Base-by-base conservation (phyloP, 2,113 vertebrate genomes). In the Gymnarchus niloticus region DNA sequence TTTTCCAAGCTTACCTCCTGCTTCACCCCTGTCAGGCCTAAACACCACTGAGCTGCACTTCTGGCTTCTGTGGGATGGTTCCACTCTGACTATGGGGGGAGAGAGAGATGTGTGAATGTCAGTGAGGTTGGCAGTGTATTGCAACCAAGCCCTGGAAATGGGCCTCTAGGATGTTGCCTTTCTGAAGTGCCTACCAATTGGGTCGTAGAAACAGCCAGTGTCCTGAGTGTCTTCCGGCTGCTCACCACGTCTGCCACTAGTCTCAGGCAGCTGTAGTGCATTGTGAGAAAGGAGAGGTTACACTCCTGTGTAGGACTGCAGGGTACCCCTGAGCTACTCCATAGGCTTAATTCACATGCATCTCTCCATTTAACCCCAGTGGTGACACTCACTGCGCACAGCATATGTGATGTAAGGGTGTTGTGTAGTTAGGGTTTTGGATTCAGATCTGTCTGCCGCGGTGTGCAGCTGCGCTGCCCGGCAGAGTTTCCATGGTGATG, bases 401-500 rank as follows among this genome's bases (percentile, higher is more conserved):
- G n/a, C n/a, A n/a, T n/a, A n/a, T n/a, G n/a, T n/a, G n/a, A n/a
- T n/a, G n/a, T n/a, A n/a, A n/a, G n/a, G n/a, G n/a, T n/a, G n/a
- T n/a, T n/a, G n/a, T n/a, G n/a, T n/a, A n/a, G n/a, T n/a, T n/a
- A n/a, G n/a, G n/a, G n/a, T n/a, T n/a, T n/a, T n/a, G n/a, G n/a
- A n/a, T n/a, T n/a, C n/a, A n/a, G n/a, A n/a, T n/a, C n/a, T n/a
- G 81, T 33, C 49, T 25, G n/a, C 52, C 81, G 46, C 21, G n/a
- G 49, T 56, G 56, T 28, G 23, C 69, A 46, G 77, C 83, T 48
- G 6, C 46, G 44, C 41, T n/a, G n/a, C 48, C 83, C 21, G 28
- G 6, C 73, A 85, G 76, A 12, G 87, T 91, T 90, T 86, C 89
- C 85, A 88, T 91, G 85, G 90, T 83, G 89, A 91, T 86, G 56